Percentiles rank a stretch among this genome's conserved stretches.
These are phyloP conservation scores for Xestobium rufovillosum DNA, from an alignment of 2,888 invertebrate genomes.

Conservation along the genomic window DNA sequence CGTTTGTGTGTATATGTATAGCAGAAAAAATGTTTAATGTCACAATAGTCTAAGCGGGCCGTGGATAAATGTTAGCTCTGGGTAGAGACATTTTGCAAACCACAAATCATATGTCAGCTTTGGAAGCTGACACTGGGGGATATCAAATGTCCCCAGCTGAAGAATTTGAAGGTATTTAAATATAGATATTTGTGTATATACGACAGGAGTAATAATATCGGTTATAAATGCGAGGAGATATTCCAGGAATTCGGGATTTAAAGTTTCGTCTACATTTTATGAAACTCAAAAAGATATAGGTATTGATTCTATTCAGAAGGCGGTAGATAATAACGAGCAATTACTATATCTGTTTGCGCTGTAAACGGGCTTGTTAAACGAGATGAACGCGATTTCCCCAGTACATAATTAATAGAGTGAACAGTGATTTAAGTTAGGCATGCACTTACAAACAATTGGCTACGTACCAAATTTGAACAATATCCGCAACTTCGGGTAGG, in stretches of 20 bases:
- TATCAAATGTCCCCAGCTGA: constrained; percentile 31
- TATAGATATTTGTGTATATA: constrained; percentile 25
- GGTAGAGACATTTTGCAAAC: constrained; percentile 32
- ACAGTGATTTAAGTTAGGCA: constrained; percentile 40
- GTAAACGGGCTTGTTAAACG: too few relatives aligned
- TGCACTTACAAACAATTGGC: constrained; percentile 42
- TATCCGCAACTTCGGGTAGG: constrained; percentile 37
- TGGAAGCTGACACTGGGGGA: constrained; percentile 31
- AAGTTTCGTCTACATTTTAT: too few relatives aligned
- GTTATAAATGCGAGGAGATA: too few relatives aligned
- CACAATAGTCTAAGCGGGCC: constrained; percentile 35
- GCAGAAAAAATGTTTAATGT: constrained; percentile 33
- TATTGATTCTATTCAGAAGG: too few relatives aligned
- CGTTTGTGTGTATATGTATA: constrained; percentile 1
- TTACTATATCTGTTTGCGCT: too few relatives aligned
- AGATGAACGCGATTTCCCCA: too few relatives aligned
- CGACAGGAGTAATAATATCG: constrained; percentile 1
- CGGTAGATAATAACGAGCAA: too few relatives aligned
- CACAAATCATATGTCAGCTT: constrained; percentile 40
- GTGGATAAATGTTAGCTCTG: constrained; percentile 32
- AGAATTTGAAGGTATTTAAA: constrained; percentile 33
- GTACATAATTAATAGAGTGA: constrained; percentile 42
- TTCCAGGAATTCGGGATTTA: too few relatives aligned
- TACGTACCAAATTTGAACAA: constrained; percentile 41
- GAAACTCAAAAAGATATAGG: too few relatives aligned